These are phyloP conservation scores for Danaus chrysippus DNA, from an alignment of 2,888 invertebrate species.

Conservation along the genomic window DNA sequence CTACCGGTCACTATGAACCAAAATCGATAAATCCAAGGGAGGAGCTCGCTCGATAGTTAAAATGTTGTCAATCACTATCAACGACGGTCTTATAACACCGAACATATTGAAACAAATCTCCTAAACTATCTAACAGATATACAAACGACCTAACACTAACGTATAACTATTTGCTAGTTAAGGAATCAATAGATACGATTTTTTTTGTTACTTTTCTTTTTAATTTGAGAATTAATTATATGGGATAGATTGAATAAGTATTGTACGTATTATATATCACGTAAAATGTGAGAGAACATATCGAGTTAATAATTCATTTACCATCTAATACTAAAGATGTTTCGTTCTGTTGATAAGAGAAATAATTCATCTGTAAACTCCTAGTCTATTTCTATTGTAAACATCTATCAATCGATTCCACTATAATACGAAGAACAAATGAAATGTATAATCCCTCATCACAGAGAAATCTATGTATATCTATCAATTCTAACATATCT, in stretches of 20 bases:
- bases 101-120: slow-evolving; percentile 9
- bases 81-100: slow-evolving; percentile 6
- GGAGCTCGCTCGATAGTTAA: slow-evolving; percentile 7
- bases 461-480: background rate
- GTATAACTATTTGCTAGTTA: slow-evolving; percentile 3
- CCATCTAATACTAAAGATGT: too few relatives aligned
- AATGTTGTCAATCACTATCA: slow-evolving; percentile 2
- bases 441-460: too few relatives aligned
- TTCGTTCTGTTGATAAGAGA: too few relatives aligned
- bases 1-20: slow-evolving; percentile 28
- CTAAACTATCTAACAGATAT: slow-evolving; percentile 18
- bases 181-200: background rate
- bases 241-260: background rate
- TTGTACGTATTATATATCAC: background rate
- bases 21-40: slow-evolving; percentile 17
- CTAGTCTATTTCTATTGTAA: too few relatives aligned
- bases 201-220: background rate
- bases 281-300: too few relatives aligned
- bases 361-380: too few relatives aligned
- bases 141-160: slow-evolving; percentile 14
- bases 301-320: too few relatives aligned
- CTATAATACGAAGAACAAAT: too few relatives aligned
- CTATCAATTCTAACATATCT: background rate
- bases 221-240: background rate
- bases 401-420: too few relatives aligned